phyloP scores from a whole-genome alignment of 1,140 invertebrate genomes.

The Anoplolepis gracilipes region DNA sequence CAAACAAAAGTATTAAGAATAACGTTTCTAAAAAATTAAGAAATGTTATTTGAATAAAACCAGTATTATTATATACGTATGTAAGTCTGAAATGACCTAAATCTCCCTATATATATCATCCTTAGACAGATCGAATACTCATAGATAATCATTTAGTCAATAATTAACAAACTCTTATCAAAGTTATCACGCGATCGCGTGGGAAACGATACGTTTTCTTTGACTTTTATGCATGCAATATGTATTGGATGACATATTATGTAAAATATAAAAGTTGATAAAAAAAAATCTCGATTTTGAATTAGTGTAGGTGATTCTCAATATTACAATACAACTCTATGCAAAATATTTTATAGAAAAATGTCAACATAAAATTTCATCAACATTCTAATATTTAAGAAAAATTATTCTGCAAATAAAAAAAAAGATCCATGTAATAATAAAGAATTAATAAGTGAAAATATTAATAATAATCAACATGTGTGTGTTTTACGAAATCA shows the following conservation, averaged over 20 bases:
- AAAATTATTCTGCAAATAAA: neutral
- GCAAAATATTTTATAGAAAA: neutral
- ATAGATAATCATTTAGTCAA: constrained; percentile 8
- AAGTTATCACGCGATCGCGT: constrained; percentile 67
- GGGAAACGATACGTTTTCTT: constrained; percentile 22
- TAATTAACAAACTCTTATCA: constrained; percentile 15
- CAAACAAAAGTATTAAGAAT: neutral
- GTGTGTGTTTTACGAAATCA: neutral
- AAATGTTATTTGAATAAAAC: neutral
- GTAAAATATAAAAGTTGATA: neutral
- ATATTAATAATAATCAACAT: constrained; percentile 6
- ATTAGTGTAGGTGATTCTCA: neutral
- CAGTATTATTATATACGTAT: too few relatives aligned
- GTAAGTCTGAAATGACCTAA: neutral
- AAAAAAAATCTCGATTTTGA: too few relatives aligned
- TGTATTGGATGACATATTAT: neutral
- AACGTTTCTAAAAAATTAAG: neutral
- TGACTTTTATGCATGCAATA: constrained; percentile 16
- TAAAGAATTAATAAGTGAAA: neutral
- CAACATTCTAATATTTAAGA: too few relatives aligned
- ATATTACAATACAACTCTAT: neutral
- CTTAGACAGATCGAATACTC: neutral
- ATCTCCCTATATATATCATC: neutral
- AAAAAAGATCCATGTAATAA: neutral
- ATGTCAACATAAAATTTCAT: neutral